Conservation (phyloP, 2,797 vertebrate species). For the Falco biarmicus region DNA sequence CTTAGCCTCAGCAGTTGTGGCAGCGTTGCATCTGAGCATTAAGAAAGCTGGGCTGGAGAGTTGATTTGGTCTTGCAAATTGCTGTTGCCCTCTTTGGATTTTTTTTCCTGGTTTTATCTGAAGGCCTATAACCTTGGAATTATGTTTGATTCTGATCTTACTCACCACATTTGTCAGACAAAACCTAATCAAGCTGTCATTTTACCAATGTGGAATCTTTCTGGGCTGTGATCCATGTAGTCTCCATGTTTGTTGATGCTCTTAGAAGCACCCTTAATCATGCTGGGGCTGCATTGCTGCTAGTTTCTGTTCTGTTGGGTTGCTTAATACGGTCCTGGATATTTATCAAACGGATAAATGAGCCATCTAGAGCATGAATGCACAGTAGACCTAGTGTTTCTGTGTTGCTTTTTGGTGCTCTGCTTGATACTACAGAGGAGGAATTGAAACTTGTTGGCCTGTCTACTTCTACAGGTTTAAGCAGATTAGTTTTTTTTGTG, state of each 20-base stretch:
- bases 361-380: background rate
- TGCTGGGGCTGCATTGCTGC: slow-evolving; percentile 7
- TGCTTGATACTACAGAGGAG: background rate
- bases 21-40: background rate
- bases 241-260: background rate
- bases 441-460: background rate
- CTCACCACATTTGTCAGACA: slow-evolving; percentile 22
- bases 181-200: slow-evolving; percentile 66
- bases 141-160: slow-evolving; percentile 58
- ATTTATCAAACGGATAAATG: background rate
- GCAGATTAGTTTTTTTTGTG: background rate
- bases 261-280: slow-evolving; percentile 42
- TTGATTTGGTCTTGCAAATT: background rate
- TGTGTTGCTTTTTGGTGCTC: background rate
- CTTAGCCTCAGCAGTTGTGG: background rate
- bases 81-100: background rate
- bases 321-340: background rate
- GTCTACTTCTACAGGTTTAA: background rate
- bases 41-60: background rate
- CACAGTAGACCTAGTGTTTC: background rate
- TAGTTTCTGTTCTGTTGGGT: slow-evolving; percentile 22
- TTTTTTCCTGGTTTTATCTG: slow-evolving; percentile 1
- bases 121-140: slow-evolving; percentile 47
- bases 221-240: slow-evolving; percentile 41
- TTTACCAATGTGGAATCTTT: slow-evolving; percentile 38